Base-by-base conservation (phyloP, 2,113 vertebrate genomes). In the Thomomys bottae region DNA sequence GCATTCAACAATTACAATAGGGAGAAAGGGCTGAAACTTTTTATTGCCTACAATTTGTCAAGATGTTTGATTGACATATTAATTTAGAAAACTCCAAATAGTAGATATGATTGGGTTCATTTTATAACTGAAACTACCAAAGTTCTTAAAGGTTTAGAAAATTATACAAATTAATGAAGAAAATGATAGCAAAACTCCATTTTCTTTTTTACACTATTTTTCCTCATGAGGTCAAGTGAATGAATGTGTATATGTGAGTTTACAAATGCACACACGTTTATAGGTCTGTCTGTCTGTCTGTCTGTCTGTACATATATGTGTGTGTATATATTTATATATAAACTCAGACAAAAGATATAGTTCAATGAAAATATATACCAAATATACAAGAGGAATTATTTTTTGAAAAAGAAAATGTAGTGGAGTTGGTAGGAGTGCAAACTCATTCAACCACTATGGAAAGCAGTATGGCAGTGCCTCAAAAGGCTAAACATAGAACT, bases 41-140 rank as follows among this genome's bases (percentile, higher is more conserved):
- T 49, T 73, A 49, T 42, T 49, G 32, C 12, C 76, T 54, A 40
- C 17, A 86, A 49, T 90, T 70, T 94, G 3, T 66, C 57, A 93
- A 4, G 3, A 75, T 78, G 14, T 45, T 38, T 86, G 45, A 68
- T 78, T 90, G 57, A 1, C 28, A 70, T 59, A 66, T 89, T 84
- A 64, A 94, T 90, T 77, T 20, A 72, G 80, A 90, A 66, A 75
- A 79, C 28, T 15, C 54, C 23, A 8, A 36, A 40, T 49, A 67
- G 0, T 32, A 89, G 12, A 72, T 79, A 68, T 70, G 2, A 87
- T 61, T 63, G 12, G 38, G 21, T 80, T 12, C 32, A 61, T 73
- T 90, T 93, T 90, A 23, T 57, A 94, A 89, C 84, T 61, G 83
- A 67, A 89, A 90, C 34, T 54, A 54, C 49, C 49, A 11, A 70